Percentiles rank a stretch among this genome's conserved stretches.
These are phyloP conservation scores for Meteorus sp. DNA, from an alignment of 1,140 invertebrate species.

Conservation along the genomic window DNA sequence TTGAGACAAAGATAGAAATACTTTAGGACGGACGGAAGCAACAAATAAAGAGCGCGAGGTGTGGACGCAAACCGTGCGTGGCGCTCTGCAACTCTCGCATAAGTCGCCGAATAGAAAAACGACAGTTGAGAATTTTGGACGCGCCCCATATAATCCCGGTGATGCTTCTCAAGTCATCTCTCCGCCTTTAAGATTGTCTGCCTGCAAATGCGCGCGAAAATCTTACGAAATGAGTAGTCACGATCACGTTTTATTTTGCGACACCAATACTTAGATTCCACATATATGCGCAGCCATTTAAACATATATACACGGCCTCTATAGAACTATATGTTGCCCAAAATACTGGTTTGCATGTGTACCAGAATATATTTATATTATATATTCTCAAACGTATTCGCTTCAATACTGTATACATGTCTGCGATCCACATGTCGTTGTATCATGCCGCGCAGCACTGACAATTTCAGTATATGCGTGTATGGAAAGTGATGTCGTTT, in stretches of 20 bases:
- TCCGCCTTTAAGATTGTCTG: conserved; percentile 48
- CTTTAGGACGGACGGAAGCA: conserved; percentile 48
- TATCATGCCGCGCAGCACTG: conserved; percentile 25
- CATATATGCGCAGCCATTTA: no score
- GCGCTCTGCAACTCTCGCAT: conserved; percentile 32
- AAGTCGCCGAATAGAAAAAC: conserved; percentile 16
- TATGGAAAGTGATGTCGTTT: conserved; percentile 29
- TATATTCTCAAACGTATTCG: no score
- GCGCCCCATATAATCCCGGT: conserved; percentile 57
- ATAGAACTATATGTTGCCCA: no score
- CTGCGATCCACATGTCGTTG: conserved; percentile 42
- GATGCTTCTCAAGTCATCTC: conserved; percentile 49
- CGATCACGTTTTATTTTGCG: conserved; percentile 1
- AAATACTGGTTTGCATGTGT: no score
- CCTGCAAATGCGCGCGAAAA: background rate
- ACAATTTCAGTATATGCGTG: conserved; percentile 35
- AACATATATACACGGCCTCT: background rate
- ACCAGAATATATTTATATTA: no score
- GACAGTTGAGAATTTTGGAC: conserved; percentile 33
- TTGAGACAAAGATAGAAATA: conserved; percentile 10
- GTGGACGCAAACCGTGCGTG: conserved; percentile 55
- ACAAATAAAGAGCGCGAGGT: conserved; percentile 56
- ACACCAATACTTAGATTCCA: no score
- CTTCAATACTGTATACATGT: background rate
- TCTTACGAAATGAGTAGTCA: background rate